Percentiles rank a stretch among this genome's conserved stretches.
Conservation (phyloP, 2,888 invertebrate genomes). For the Cyrtodaria siliqua region DNA sequence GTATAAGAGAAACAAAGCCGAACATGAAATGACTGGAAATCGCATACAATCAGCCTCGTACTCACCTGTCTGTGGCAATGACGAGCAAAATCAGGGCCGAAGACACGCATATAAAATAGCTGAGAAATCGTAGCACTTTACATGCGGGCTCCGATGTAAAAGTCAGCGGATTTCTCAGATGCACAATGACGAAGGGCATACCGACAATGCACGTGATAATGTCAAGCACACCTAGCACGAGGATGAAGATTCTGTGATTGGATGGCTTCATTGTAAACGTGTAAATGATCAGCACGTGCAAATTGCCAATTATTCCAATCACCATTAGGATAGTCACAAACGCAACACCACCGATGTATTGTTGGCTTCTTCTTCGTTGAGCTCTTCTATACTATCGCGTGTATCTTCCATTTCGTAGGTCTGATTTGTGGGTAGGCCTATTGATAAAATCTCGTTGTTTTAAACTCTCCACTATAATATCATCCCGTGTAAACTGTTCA, state of each 20-base stretch:
- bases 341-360: slow-evolving; percentile 57
- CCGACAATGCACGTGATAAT: slow-evolving; percentile 55
- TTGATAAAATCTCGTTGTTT: too few relatives aligned
- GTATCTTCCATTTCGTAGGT: too few relatives aligned
- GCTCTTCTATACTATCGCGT: slow-evolving; percentile 11
- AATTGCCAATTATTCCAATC: slow-evolving; percentile 60
- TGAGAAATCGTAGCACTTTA: slow-evolving; percentile 58
- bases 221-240: slow-evolving; percentile 54
- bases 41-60: too few relatives aligned
- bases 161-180: slow-evolving; percentile 54
- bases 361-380: slow-evolving; percentile 49
- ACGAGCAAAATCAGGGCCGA: slow-evolving; percentile 50
- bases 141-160: slow-evolving; percentile 50
- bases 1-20: too few relatives aligned
- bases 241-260: slow-evolving; percentile 59
- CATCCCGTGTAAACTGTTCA: too few relatives aligned
- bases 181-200: slow-evolving; percentile 65
- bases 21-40: too few relatives aligned
- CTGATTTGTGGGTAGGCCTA: too few relatives aligned
- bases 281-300: slow-evolving; percentile 61
- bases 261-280: slow-evolving; percentile 56
- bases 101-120: slow-evolving; percentile 47
- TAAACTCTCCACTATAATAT: too few relatives aligned
- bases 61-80: slow-evolving; percentile 54
- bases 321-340: slow-evolving; percentile 59